phyloP scores from a whole-genome alignment of 2,113 vertebrate genomes.

The Salvelinus fontinalis region DNA sequence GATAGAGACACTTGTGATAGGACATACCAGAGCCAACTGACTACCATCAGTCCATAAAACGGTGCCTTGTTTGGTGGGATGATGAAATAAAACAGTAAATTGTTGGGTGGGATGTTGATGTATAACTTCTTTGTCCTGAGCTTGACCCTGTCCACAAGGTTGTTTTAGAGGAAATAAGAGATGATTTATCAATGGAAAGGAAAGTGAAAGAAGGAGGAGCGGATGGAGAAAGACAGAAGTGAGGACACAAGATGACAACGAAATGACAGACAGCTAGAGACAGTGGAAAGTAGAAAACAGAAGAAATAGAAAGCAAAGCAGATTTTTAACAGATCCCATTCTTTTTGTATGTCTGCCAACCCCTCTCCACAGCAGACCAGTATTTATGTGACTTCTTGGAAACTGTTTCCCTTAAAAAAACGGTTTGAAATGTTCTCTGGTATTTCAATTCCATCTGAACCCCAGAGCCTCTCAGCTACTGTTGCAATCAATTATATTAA shows the following conservation, averaged over 20 bases:
- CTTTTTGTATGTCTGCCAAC: constrained; percentile 1
- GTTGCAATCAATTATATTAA: background rate
- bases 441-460: constrained; percentile 2
- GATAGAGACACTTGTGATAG: background rate
- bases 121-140: background rate
- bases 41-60: background rate
- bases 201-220: background rate
- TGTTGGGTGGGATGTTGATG: background rate
- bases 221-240: background rate
- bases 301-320: background rate
- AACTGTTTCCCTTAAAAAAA: background rate
- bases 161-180: background rate
- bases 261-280: background rate
- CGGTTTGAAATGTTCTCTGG: background rate
- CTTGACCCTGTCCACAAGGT: background rate
- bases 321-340: background rate
- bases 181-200: background rate
- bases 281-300: background rate
- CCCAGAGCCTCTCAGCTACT: background rate
- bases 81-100: background rate
- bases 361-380: background rate
- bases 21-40: background rate
- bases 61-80: background rate
- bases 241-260: background rate
- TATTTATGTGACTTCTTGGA: background rate